Evolutionary conservation across 2,113 vertebrate species (phyloP).

Genomic region (Centropristis striata): DNA sequence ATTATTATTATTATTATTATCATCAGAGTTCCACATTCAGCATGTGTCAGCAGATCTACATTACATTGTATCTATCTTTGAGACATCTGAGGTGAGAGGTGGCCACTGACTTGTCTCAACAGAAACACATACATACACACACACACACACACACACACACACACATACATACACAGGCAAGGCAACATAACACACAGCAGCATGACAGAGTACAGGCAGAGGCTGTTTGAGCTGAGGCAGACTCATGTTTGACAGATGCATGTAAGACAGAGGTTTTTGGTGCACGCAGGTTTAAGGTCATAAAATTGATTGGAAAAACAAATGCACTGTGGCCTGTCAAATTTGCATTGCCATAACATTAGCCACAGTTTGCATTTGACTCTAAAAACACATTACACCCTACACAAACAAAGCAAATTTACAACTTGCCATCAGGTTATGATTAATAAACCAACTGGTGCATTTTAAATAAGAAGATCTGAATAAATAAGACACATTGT

Average conservation of each 20-base stretch:
- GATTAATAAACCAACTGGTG: constrained; percentile 23
- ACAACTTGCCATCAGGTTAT: constrained; percentile 12
- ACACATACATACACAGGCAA: no score
- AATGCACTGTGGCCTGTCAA: constrained; percentile 28
- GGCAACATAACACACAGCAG: neutral
- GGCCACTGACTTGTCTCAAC: neutral
- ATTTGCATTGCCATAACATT: constrained; percentile 57
- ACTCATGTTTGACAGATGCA: constrained; percentile 48
- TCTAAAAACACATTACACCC: constrained; percentile 38
- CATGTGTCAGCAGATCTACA: constrained; percentile 17
- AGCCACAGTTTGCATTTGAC: constrained; percentile 53
- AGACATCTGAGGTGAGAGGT: constrained; percentile 43
- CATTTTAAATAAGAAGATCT: constrained; percentile 38
- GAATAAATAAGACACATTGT: constrained; percentile 74
- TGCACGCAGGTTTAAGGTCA: constrained; percentile 55
- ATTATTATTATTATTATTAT: constrained; percentile 26
- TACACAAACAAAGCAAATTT: constrained; percentile 40
- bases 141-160: constrained; percentile 17
- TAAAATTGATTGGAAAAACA: constrained; percentile 45
- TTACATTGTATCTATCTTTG: constrained; percentile 28
- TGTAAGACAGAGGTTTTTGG: constrained; percentile 46
- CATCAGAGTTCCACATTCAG: constrained; percentile 33
- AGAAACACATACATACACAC: constrained; percentile 23
- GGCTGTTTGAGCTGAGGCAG: constrained; percentile 60
- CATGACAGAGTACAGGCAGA: constrained; percentile 35